Evolutionary conservation across 2,113 vertebrate species (phyloP), one percentile per base, ranked within the genome.

Genomic region (Hepsetus odoe): DNA sequence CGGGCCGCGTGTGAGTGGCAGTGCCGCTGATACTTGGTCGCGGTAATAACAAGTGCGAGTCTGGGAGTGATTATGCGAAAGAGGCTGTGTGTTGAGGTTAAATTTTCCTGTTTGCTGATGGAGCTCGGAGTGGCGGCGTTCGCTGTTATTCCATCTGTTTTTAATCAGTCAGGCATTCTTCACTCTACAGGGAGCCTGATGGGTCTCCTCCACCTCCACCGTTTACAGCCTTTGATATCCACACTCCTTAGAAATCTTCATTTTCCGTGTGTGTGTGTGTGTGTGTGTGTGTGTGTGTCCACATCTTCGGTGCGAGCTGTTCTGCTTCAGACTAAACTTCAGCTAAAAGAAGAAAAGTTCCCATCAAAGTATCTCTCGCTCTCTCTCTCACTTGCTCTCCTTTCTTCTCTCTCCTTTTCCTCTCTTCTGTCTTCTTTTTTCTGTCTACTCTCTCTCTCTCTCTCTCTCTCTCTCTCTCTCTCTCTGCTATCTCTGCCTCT

Each of bases 81-180:
- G 90, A 86, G 91, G 86, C 88, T 88, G 91, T 90, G 89, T 89
- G 89, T 92, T 92, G 87, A 94, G 90, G 92, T 91, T 94, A 87
- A 83, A 91, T 89, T 95, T 92, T 95, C 93, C 94, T 96, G 94
- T 95, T 94, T 94, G 93, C 92, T 94, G 92, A 93, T 92, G 92
- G 92, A 93, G 92, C 90, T 94, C 90, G 89, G 90, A 90, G 93
- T 91, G 88, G 89, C 89, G 90, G 85, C 90, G 91, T 55, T 92
- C 92, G 89, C 91, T 94, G 86, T 91, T 91, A 87, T 90, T 92
- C 93, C 95, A 95, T 96, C 94, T 96, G 95, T 88, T 94, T 94
- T 92, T 89, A 94, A 95, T 96, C 94, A 93, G 86, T 87, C 86
- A 89, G 85, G 89, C 93, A 94, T 96, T 95, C 89, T 92, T 91